These are phyloP conservation scores for Villa cingulata DNA, from an alignment of 2,888 invertebrate genomes.

Conservation along the genomic window DNA sequence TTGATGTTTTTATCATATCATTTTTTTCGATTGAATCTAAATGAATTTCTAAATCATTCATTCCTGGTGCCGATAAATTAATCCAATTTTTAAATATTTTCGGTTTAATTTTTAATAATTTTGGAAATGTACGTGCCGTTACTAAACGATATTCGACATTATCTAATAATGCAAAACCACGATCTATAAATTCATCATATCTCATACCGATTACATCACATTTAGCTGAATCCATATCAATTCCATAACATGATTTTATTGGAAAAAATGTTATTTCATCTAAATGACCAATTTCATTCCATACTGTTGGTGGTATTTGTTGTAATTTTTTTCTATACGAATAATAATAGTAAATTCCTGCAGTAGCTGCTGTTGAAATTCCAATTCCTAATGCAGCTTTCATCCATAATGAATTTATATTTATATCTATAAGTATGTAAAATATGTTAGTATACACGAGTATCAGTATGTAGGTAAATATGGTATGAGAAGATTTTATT, in stretches of 20 bases:
- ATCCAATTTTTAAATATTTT: slow-evolving; percentile 37
- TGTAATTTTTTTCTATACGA: neutral
- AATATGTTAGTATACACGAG: too few relatives aligned
- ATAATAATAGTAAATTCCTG: neutral
- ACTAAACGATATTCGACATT: slow-evolving; percentile 43
- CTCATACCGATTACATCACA: slow-evolving; percentile 42
- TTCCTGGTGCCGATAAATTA: slow-evolving; percentile 40
- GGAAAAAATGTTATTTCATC: slow-evolving; percentile 43
- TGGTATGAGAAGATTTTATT: too few relatives aligned
- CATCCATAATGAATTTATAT: too few relatives aligned
- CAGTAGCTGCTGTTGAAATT: neutral
- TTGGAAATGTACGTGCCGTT: slow-evolving; percentile 43
- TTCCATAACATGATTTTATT: slow-evolving; percentile 45
- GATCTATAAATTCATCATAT: slow-evolving; percentile 32
- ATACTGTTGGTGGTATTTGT: slow-evolving; percentile 19
- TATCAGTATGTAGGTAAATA: too few relatives aligned
- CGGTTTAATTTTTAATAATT: slow-evolving; percentile 41
- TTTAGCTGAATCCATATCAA: slow-evolving; percentile 38
- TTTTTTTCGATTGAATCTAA: slow-evolving; percentile 29
- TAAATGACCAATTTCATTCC: slow-evolving; percentile 45
- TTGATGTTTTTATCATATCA: slow-evolving; percentile 35
- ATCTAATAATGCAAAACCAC: slow-evolving; percentile 46
- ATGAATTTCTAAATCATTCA: slow-evolving; percentile 42
- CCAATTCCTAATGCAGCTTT: neutral
- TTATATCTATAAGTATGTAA: too few relatives aligned